Conservation (phyloP, 2,797 vertebrate genomes). For the Chloroceryle amazona region DNA sequence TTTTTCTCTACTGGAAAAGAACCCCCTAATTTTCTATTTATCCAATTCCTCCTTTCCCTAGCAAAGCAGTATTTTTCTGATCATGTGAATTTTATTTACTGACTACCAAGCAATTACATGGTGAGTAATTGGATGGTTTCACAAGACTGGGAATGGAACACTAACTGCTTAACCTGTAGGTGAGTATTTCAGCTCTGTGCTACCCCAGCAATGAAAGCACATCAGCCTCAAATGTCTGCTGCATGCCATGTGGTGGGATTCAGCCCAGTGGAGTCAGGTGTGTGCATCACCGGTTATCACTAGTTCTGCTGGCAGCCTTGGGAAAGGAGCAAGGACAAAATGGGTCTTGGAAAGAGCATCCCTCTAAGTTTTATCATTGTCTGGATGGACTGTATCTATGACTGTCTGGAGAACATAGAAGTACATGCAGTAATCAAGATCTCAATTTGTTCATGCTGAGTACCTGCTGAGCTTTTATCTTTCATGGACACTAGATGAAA, state of each 20-base stretch:
- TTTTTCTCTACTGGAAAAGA: conserved; percentile 49
- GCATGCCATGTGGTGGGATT: not conserved
- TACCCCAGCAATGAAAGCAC: not conserved
- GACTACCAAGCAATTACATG: conserved; percentile 63
- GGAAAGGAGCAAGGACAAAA: not conserved
- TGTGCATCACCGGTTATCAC: not conserved
- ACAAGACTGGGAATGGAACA: not conserved
- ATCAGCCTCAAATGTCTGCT: not conserved
- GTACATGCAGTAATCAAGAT: not conserved
- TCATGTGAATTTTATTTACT: conserved; percentile 75
- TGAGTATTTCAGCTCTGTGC: not conserved
- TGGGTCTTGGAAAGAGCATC: not conserved
- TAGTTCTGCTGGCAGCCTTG: not conserved
- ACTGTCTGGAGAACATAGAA: not conserved
- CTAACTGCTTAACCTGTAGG: conserved; percentile 28
- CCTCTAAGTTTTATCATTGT: not conserved
- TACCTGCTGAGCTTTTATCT: conserved; percentile 18
- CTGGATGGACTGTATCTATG: not conserved
- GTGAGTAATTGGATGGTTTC: conserved; percentile 43
- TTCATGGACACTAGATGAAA: conserved; percentile 27
- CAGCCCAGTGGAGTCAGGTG: not conserved
- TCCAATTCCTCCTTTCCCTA: conserved; percentile 28
- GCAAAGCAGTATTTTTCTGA: conserved; percentile 64
- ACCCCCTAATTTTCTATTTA: conserved; percentile 66
- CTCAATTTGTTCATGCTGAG: not conserved